Conservation (phyloP, 2,113 vertebrate genomes). For the Paradoxurus hermaphroditus region DNA sequence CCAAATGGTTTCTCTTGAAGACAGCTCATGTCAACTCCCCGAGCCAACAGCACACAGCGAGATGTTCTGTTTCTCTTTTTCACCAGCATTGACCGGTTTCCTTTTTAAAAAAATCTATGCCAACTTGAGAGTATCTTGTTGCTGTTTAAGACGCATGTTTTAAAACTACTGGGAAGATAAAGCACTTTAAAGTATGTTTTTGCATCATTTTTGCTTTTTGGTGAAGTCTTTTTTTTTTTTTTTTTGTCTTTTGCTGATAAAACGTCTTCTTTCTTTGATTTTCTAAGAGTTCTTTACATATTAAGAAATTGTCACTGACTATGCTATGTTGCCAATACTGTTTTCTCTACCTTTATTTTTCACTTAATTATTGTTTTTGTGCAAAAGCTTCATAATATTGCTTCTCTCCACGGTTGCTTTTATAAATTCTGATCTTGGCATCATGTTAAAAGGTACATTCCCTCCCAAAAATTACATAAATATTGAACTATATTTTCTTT, state of each 20-base stretch:
- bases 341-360: neutral
- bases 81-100: neutral
- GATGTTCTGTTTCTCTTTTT: neutral
- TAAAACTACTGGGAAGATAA: neutral
- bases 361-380: neutral
- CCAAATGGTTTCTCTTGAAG: neutral
- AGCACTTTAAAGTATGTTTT: neutral
- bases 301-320: neutral
- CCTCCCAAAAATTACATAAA: neutral
- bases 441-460: neutral
- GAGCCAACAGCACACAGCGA: accelerated
- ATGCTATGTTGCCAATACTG: neutral
- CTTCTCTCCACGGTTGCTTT: neutral
- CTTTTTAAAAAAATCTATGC: neutral
- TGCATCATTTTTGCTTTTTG: neutral
- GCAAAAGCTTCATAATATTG: neutral
- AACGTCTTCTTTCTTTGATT: neutral
- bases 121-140: neutral
- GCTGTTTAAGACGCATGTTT: neutral
- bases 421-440: neutral
- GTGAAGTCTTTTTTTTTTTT: neutral
- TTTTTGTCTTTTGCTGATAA: neutral
- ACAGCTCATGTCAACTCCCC: neutral
- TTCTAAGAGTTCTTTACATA: neutral
- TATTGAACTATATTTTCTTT: neutral